Conservation (phyloP, 1,140 invertebrate species). For the Drosophila neocordata region DNA sequence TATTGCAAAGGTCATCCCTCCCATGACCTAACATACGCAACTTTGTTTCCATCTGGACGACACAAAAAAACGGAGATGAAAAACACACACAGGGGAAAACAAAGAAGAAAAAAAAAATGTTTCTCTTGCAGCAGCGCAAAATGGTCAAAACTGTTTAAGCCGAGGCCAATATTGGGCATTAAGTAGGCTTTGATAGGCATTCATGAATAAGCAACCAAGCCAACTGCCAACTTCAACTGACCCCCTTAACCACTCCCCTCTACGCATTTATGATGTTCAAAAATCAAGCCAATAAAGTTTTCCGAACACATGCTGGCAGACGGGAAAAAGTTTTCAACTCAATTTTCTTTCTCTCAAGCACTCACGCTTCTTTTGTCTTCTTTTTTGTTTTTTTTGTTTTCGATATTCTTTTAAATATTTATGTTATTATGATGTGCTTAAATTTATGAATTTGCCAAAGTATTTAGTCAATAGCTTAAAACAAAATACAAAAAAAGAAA, state of each 20-base stretch:
- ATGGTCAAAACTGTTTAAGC: slow-evolving; percentile 75
- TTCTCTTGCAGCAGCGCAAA: slow-evolving; percentile 25
- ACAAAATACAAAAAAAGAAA: slow-evolving; percentile 37
- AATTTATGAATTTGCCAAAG: slow-evolving; percentile 80
- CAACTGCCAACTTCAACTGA: slow-evolving; percentile 19
- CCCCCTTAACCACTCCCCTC: not conserved
- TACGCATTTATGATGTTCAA: slow-evolving; percentile 46
- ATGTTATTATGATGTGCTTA: slow-evolving; percentile 64
- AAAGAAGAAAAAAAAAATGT: slow-evolving; percentile 3
- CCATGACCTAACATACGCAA: not conserved
- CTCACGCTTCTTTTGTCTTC: slow-evolving; percentile 27
- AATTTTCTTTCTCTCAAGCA: slow-evolving; percentile 49
- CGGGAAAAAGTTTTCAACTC: slow-evolving; percentile 64
- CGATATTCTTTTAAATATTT: slow-evolving; percentile 70
- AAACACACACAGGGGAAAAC: not conserved
- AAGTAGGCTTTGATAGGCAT: slow-evolving; percentile 75
- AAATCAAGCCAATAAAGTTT: slow-evolving; percentile 74
- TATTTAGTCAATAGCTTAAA: slow-evolving; percentile 78
- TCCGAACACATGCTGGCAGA: slow-evolving; percentile 20
- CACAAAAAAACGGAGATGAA: not conserved
- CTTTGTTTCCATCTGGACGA: not conserved
- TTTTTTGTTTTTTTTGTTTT: slow-evolving; percentile 30
- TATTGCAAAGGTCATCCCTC: not conserved
- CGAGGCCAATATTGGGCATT: slow-evolving; percentile 69
- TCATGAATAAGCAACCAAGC: slow-evolving; percentile 74